Percentiles rank a stretch among this genome's conserved stretches.
phyloP scores from a whole-genome alignment of 2,797 vertebrate genomes.

The Lophius americanus region DNA sequence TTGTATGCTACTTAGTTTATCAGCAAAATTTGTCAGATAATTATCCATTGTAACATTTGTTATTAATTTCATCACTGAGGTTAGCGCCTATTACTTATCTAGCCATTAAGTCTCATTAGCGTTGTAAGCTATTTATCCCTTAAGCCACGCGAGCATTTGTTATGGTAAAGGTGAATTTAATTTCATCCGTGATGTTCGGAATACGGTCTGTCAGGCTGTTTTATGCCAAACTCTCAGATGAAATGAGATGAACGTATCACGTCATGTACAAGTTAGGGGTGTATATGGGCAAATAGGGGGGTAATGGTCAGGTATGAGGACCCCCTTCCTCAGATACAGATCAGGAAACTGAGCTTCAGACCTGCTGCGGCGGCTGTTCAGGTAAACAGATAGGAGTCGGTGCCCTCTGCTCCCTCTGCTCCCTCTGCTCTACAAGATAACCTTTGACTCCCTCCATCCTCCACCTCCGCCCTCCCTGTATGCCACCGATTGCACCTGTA shows the following conservation, averaged over 20 bases:
- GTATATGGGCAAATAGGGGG: background rate
- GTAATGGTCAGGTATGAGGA: background rate
- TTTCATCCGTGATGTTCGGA: background rate
- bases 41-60: no score
- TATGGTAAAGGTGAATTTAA: no score
- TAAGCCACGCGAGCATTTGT: no score
- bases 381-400: slow-evolving; percentile 87
- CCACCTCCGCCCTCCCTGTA: slow-evolving; percentile 1
- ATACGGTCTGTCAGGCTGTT: background rate
- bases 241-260: no score
- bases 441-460: slow-evolving; percentile 61
- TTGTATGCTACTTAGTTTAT: no score
- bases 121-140: no score
- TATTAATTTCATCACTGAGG: no score
- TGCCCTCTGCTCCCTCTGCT: slow-evolving; percentile 54
- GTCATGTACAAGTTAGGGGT: background rate
- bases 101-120: no score
- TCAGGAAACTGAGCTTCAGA: slow-evolving; percentile 84
- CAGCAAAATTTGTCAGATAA: no score
- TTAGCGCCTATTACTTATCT: no score
- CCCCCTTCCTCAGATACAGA: slow-evolving; percentile 75
- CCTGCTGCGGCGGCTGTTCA: slow-evolving; percentile 50
- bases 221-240: background rate
- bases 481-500: slow-evolving; percentile 80
- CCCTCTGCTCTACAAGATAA: slow-evolving; percentile 78